Evolutionary conservation across 1,140 invertebrate genomes (phyloP).

Genomic region (Lysiphlebus fabarum): DNA sequence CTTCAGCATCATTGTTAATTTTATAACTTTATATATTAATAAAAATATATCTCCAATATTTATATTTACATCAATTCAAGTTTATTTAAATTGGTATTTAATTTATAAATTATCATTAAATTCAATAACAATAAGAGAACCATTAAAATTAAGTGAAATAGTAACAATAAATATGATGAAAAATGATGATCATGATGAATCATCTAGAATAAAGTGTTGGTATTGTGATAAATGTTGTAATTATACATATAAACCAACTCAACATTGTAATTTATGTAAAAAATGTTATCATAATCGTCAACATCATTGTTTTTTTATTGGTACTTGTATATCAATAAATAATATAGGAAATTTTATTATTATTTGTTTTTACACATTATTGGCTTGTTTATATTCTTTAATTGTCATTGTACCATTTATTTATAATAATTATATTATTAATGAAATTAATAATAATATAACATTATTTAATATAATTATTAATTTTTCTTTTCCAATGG

Average conservation of each 20-base stretch:
- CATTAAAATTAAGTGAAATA: not conserved
- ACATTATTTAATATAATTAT: slow-evolving; percentile 34
- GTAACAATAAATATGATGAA: slow-evolving; percentile 14
- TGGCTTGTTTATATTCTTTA: slow-evolving; percentile 38
- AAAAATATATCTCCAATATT: slow-evolving; percentile 34
- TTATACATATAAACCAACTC: slow-evolving; percentile 36
- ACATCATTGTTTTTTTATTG: slow-evolving; percentile 43
- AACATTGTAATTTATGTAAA: slow-evolving; percentile 36
- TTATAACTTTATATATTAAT: slow-evolving; percentile 35
- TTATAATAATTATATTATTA: slow-evolving; percentile 34
- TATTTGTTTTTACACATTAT: slow-evolving; percentile 38
- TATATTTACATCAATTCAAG: slow-evolving; percentile 38
- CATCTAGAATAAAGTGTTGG: slow-evolving; percentile 33
- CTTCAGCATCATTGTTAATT: slow-evolving; percentile 25
- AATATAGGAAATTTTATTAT: slow-evolving; percentile 45
- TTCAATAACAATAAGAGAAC: slow-evolving; percentile 29
- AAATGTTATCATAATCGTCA: slow-evolving; percentile 41
- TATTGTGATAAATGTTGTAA: slow-evolving; percentile 38
- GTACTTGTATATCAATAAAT: slow-evolving; percentile 35
- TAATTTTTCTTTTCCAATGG: slow-evolving; percentile 41
- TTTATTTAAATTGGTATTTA: slow-evolving; percentile 42
- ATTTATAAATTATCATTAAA: slow-evolving; percentile 34
- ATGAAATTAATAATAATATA: slow-evolving; percentile 27
- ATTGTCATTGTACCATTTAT: slow-evolving; percentile 33
- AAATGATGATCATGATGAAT: not conserved